Percentiles rank a stretch among this genome's conserved stretches.
phyloP scores from a whole-genome alignment of 2,888 invertebrate species.

The Drosophila flavopinicola region DNA sequence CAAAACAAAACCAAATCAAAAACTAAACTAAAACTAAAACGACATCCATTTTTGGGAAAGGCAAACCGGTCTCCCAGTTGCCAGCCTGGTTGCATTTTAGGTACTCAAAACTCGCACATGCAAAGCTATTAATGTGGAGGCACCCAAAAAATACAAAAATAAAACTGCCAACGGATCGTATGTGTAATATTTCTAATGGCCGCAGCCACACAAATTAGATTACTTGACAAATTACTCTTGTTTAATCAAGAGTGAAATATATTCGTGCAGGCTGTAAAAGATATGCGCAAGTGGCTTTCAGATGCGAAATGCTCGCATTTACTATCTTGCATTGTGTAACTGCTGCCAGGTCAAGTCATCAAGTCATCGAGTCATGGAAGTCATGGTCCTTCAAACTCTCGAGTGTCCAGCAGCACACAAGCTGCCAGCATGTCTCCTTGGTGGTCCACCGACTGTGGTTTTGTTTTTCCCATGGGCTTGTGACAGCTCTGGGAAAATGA shows the following conservation, averaged over 20 bases:
- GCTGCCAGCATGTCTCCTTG: background rate
- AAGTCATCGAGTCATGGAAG: too few species aligned
- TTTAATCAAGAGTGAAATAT: constrained; percentile 11
- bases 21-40: constrained; percentile 22
- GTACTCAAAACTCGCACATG: constrained; percentile 31
- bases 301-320: constrained; percentile 8
- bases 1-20: constrained; percentile 30
- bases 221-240: constrained; percentile 47
- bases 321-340: constrained; percentile 34
- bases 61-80: constrained; percentile 73
- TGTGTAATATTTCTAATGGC: constrained; percentile 57
- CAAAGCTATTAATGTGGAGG: constrained; percentile 29
- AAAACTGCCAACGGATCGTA: constrained; percentile 32
- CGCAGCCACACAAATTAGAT: constrained; percentile 46
- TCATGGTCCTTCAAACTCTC: constrained; percentile 39
- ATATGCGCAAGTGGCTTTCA: constrained; percentile 5
- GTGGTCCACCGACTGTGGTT: constrained; percentile 2
- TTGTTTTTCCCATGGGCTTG: background rate
- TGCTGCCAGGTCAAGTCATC: constrained; percentile 52
- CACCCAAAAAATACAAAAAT: constrained; percentile 23
- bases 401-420: constrained; percentile 4
- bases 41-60: constrained; percentile 67
- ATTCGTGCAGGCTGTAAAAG: constrained; percentile 17
- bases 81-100: constrained; percentile 60
- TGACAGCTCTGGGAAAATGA: constrained; percentile 7